Evolutionary conservation across 2,888 invertebrate genomes (phyloP).

Genomic region (Ochlodes sylvanus): DNA sequence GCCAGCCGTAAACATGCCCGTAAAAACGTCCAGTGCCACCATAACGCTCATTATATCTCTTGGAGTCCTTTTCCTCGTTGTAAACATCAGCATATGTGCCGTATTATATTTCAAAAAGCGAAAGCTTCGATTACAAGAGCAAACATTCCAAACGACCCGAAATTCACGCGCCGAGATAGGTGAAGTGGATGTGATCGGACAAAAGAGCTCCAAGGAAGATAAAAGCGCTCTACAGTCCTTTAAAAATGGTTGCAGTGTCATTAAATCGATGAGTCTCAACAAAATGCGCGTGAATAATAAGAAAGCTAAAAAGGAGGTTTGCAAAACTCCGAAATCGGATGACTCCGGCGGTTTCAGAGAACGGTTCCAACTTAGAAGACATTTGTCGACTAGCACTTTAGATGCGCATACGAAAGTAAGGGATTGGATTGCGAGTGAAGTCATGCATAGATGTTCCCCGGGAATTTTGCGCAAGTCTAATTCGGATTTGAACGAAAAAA

Average conservation of each 20-base stretch:
- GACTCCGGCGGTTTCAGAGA: constrained; percentile 85
- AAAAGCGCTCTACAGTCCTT: constrained; percentile 73
- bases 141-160: constrained; percentile 70
- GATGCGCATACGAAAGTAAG: constrained; percentile 94
- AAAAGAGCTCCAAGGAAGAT: constrained; percentile 74
- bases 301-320: constrained; percentile 80
- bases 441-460: constrained; percentile 89
- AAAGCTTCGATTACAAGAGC: constrained; percentile 81
- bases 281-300: constrained; percentile 82
- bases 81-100: constrained; percentile 89
- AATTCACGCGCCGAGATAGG: constrained; percentile 81
- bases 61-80: constrained; percentile 88
- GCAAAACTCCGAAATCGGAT: constrained; percentile 84
- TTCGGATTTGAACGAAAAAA: constrained; percentile 65
- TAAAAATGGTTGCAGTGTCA: constrained; percentile 85
- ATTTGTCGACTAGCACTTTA: constrained; percentile 91
- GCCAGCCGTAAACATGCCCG: constrained; percentile 59
- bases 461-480: constrained; percentile 85
- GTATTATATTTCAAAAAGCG: constrained; percentile 88
- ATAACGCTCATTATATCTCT: constrained; percentile 86
- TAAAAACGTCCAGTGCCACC: constrained; percentile 86
- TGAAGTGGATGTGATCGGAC: constrained; percentile 78
- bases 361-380: constrained; percentile 87
- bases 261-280: constrained; percentile 82
- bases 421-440: constrained; percentile 94